Conservation (phyloP, 2,888 invertebrate genomes). For the Caenorhabditis drosophilae region DNA sequence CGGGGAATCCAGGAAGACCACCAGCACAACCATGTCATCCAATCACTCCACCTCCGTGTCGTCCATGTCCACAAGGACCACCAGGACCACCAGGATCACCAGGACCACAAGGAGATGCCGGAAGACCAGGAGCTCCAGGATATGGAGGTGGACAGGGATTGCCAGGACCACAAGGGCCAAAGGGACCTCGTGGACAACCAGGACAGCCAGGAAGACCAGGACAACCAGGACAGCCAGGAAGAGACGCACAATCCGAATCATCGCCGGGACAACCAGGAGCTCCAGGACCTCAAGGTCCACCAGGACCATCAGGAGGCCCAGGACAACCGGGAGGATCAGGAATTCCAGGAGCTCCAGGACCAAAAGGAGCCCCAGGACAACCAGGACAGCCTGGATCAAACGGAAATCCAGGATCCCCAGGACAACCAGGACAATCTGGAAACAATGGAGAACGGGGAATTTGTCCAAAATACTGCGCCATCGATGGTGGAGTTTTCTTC, state of each 20-base stretch:
- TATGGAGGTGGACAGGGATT: conserved; percentile 32
- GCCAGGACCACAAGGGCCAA: conserved; percentile 44
- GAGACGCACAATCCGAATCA: conserved; percentile 14
- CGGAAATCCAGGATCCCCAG: conserved; percentile 38
- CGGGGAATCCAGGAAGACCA: conserved; percentile 48
- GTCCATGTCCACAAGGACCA: conserved; percentile 51
- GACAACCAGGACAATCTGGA: conserved; percentile 38
- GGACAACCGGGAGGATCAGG: conserved; percentile 45
- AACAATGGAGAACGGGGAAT: conserved; percentile 56
- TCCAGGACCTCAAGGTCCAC: conserved; percentile 40
- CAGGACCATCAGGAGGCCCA: conserved; percentile 45
- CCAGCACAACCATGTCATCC: conserved; percentile 45
- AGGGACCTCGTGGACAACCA: conserved; percentile 55
- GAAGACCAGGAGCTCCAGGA: conserved; percentile 52
- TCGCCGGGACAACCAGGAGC: conserved; percentile 47
- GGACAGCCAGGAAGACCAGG: conserved; percentile 50
- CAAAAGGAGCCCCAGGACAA: conserved; percentile 46
- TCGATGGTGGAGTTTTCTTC: conserved; percentile 64
- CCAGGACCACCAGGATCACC: conserved; percentile 51
- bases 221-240: conserved; percentile 40
- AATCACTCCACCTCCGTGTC: conserved; percentile 42
- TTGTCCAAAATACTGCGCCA: conserved; percentile 62
- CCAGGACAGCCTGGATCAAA: conserved; percentile 44
- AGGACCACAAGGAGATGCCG: conserved; percentile 43
- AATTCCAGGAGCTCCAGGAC: conserved; percentile 46